A percentile compares a stretch with the other conserved stretches of the same genome.
Conservation (phyloP, 2,797 vertebrate genomes). For the Pteronotus mesoamericanus region DNA sequence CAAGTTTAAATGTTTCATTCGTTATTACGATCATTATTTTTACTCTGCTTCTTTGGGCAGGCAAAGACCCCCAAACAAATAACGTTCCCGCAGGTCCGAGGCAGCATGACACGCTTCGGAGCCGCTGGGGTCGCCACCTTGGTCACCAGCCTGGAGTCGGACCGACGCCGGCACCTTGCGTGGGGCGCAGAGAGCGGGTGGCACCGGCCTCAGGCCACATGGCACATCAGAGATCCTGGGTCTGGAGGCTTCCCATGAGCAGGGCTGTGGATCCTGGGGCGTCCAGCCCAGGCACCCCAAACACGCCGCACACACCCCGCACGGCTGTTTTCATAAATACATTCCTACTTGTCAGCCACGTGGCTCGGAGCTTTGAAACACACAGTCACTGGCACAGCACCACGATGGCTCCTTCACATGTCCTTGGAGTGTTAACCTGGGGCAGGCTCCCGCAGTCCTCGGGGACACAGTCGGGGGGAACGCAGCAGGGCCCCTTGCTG, state of each 20-base stretch:
- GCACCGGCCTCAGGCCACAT: fast-evolving
- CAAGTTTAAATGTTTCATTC: not conserved
- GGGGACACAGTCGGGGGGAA: not conserved
- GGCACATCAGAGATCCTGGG: not conserved
- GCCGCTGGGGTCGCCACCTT: not conserved
- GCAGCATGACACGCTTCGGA: not conserved
- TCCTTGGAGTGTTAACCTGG: not conserved
- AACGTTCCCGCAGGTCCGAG: not conserved
- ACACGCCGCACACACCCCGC: not conserved
- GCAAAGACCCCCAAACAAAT: not conserved
- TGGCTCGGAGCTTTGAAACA: not conserved
- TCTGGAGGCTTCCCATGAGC: fast-evolving
- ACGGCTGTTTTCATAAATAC: not conserved
- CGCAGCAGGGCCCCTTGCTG: not conserved
- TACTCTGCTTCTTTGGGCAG: not conserved
- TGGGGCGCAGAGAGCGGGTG: fast-evolving
- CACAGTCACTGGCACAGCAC: not conserved
- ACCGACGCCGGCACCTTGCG: not conserved
- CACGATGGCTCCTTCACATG: not conserved
- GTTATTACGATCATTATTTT: not conserved
- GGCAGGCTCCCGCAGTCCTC: not conserved
- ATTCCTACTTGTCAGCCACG: not conserved
- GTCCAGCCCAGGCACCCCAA: not conserved
- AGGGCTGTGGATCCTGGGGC: not conserved
- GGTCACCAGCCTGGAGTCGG: not conserved